These are phyloP conservation scores for Xenopus tropicalis DNA, from an alignment of 2,113 vertebrate species.

Conservation along the genomic window DNA sequence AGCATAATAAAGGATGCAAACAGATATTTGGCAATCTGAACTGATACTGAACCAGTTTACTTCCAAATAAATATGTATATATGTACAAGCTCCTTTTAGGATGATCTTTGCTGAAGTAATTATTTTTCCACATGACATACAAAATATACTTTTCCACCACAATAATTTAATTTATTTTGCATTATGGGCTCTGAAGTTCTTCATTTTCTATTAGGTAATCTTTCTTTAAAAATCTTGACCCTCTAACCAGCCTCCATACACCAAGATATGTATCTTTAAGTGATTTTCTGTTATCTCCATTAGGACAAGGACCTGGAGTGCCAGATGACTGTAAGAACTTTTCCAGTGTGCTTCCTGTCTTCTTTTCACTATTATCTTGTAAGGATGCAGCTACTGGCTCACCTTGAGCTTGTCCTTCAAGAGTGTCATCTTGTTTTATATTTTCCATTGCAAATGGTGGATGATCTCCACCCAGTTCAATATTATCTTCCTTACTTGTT, in stretches of 20 bases:
- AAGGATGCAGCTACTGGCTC: conserved; percentile 34
- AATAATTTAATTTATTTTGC: conserved; percentile 29
- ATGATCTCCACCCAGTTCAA: conserved; percentile 52
- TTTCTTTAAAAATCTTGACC: conserved; percentile 80
- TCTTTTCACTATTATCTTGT: conserved; percentile 34
- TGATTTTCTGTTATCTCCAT: conserved; percentile 51
- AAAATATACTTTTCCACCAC: background rate
- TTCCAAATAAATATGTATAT: conserved; percentile 5
- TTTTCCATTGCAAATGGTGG: conserved; percentile 61
- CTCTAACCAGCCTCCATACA: conserved; percentile 85
- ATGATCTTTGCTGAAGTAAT: background rate
- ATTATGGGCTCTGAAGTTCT: conserved; percentile 87
- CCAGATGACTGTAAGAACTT: conserved; percentile 24
- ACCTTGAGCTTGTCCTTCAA: conserved; percentile 47
- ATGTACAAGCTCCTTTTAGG: background rate
- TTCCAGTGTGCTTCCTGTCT: conserved; percentile 35
- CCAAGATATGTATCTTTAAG: conserved; percentile 78
- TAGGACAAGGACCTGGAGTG: conserved; percentile 48
- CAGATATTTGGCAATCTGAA: background rate
- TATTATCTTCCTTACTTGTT: conserved; percentile 58
- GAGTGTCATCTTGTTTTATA: conserved; percentile 49
- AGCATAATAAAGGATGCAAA: no score
- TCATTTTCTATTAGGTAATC: conserved; percentile 88
- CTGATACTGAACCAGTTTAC: background rate
- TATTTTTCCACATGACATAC: conserved; percentile 4